A percentile compares a stretch with the other conserved stretches of the same genome.
These are phyloP conservation scores for Dipodomys stephensi DNA, from an alignment of 2,113 vertebrate species.

Conservation along the genomic window DNA sequence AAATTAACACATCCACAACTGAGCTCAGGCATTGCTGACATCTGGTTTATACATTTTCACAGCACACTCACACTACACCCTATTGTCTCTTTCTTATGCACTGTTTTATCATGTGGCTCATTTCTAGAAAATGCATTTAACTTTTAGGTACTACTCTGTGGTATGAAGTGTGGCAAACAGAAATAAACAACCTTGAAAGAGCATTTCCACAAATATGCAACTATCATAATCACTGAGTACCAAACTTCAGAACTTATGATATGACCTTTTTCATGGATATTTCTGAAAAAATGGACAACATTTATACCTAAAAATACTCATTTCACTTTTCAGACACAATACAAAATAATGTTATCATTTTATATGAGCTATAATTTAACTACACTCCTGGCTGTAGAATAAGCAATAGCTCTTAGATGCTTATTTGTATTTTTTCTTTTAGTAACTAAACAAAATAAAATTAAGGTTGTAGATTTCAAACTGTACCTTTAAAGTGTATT, in stretches of 20 bases:
- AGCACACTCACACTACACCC: slow-evolving; percentile 38
- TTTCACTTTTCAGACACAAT: slow-evolving; percentile 21
- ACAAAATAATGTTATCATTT: not conserved
- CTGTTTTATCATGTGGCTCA: slow-evolving; percentile 73
- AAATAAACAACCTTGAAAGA: slow-evolving; percentile 70
- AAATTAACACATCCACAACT: slow-evolving; percentile 66
- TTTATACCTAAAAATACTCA: slow-evolving; percentile 36
- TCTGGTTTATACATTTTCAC: slow-evolving; percentile 70
- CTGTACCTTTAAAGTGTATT: not conserved
- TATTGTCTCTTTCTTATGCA: slow-evolving; percentile 63
- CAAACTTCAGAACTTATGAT: slow-evolving; percentile 58
- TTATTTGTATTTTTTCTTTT: not conserved
- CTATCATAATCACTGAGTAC: slow-evolving; percentile 49
- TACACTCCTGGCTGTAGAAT: not conserved
- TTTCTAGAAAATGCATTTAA: slow-evolving; percentile 80
- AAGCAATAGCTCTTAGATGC: not conserved
- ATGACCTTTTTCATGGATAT: slow-evolving; percentile 10
- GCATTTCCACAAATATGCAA: slow-evolving; percentile 53
- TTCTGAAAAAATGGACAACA: not conserved
- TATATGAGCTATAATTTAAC: too few relatives aligned
- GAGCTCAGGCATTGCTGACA: slow-evolving; percentile 61
- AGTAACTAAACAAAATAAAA: not conserved
- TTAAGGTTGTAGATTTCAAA: slow-evolving; percentile 15
- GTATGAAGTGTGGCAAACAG: slow-evolving; percentile 72
- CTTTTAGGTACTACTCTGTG: slow-evolving; percentile 76